These are phyloP conservation scores for Scaeva pyrastri DNA, from an alignment of 2,888 invertebrate genomes.

Conservation along the genomic window DNA sequence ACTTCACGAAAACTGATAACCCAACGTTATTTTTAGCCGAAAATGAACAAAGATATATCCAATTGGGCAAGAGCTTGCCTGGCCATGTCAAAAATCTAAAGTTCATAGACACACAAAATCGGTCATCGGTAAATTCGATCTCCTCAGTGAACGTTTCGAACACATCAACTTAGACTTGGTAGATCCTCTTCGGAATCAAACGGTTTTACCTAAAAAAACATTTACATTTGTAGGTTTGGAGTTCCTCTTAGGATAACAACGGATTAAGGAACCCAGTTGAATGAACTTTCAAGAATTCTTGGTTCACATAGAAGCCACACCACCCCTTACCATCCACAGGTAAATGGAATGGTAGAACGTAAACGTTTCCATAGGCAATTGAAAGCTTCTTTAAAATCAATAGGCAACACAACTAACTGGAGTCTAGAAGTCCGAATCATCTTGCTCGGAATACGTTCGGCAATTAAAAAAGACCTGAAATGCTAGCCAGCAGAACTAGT, in stretches of 20 bases:
- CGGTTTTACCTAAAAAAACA: background rate
- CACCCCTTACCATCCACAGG: background rate
- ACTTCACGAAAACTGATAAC: background rate
- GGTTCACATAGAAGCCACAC: background rate
- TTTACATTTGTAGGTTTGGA: background rate
- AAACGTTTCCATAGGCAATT: background rate
- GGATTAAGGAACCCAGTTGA: background rate
- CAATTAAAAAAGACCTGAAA: background rate
- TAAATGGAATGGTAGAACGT: background rate
- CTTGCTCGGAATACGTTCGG: background rate
- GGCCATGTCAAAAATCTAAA: background rate
- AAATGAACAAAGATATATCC: background rate
- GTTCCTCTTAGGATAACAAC: constrained; percentile 1
- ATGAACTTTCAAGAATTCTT: background rate
- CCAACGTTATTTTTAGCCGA: background rate
- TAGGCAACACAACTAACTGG: background rate
- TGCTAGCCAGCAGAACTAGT: background rate
- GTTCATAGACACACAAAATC: background rate
- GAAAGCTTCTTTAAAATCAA: background rate
- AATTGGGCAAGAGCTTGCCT: background rate
- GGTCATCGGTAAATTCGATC: background rate
- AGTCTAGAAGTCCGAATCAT: background rate
- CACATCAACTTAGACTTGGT: background rate
- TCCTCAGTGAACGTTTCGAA: background rate
- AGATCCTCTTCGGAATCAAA: background rate